Conservation (phyloP, 2,888 invertebrate genomes). For the Volucella inflata region DNA sequence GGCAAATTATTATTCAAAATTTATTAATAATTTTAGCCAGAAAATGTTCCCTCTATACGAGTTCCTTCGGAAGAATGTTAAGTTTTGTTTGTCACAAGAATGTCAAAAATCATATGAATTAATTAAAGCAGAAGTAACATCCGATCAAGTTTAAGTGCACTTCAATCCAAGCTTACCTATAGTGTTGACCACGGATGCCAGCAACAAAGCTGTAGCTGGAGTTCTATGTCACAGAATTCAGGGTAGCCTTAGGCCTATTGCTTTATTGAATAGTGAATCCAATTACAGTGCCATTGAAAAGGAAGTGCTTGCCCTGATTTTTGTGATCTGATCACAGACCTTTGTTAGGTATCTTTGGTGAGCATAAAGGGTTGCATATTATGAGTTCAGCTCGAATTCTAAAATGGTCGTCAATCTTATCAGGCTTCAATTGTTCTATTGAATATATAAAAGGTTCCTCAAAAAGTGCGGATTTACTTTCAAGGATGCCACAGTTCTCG, state of each 20-base stretch:
- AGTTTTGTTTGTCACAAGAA: slow-evolving; percentile 18
- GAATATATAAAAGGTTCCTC: slow-evolving; percentile 25
- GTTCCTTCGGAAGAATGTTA: slow-evolving; percentile 12
- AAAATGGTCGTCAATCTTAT: slow-evolving; percentile 36
- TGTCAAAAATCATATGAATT: slow-evolving; percentile 31
- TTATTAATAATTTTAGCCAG: slow-evolving; percentile 76
- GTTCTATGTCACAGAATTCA: slow-evolving; percentile 29
- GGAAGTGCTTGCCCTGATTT: slow-evolving; percentile 53
- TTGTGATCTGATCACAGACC: slow-evolving; percentile 66
- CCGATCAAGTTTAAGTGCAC: slow-evolving; percentile 38
- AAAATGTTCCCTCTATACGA: slow-evolving; percentile 25
- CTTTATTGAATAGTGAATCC: slow-evolving; percentile 24
- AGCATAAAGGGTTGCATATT: slow-evolving; percentile 59
- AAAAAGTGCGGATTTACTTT: slow-evolving; percentile 20
- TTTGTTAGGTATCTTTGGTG: slow-evolving; percentile 64
- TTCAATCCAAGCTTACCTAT: slow-evolving; percentile 36
- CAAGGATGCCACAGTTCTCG: slow-evolving; percentile 12
- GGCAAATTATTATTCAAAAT: slow-evolving; percentile 80
- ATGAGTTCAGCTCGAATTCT: slow-evolving; percentile 57
- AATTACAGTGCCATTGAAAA: slow-evolving; percentile 31
- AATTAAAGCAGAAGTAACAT: slow-evolving; percentile 30
- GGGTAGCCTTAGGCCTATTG: slow-evolving; percentile 10
- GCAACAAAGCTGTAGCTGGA: slow-evolving; percentile 26
- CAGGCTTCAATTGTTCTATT: slow-evolving; percentile 39
- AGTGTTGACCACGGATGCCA: slow-evolving; percentile 42